Base-by-base conservation (phyloP, 2,888 invertebrate species). In the Copidosoma aretas region DNA sequence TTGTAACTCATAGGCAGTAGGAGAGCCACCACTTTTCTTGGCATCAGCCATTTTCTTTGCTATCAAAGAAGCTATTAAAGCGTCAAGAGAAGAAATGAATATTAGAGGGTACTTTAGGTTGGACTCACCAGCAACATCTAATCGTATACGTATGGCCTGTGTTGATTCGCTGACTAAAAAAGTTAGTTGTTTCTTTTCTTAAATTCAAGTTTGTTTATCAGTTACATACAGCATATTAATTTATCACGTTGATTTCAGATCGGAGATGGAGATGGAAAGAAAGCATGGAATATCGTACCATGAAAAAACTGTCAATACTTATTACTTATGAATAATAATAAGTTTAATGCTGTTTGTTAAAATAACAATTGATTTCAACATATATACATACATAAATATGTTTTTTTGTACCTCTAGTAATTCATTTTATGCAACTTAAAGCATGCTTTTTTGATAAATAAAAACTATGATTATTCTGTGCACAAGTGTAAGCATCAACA, bases 21-120 rank as follows among this genome's bases (percentile, higher is more conserved):
- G 98, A 0, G 98, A 98, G 82, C 98, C 98, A 0, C 98, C 98
- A 0, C 84, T 98, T 8, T 95, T 97, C 81, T 86, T 97, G 73
- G 94, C 96, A 0, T 88, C 91, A n/a, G 91, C 95, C 0, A 91
- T 90, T 0, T 93, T 93, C 83, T 97, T 95, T 80, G 97, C 97
- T 0, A 94, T 97, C 71, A 93, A 92, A 80, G 91, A 92, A 77
- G 97, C 97, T 0, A 90, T 98, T 64, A 86, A 87, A 74, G 90
- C 93, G 0, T 94, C 94, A 0, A 87, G 97, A 24, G 81, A 82
- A 19, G 93, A 95, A 69, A 88, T 89, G 41, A 91, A 91, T 1
- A 84, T 88, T 5, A 79, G 84, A 8, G 80, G 81, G 1, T 83
- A 87, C 24, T 94, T 94, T 80, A 82, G 85, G 49, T 82, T 95